Base-by-base conservation (phyloP, 2,113 vertebrate species). In the Polypterus senegalus region DNA sequence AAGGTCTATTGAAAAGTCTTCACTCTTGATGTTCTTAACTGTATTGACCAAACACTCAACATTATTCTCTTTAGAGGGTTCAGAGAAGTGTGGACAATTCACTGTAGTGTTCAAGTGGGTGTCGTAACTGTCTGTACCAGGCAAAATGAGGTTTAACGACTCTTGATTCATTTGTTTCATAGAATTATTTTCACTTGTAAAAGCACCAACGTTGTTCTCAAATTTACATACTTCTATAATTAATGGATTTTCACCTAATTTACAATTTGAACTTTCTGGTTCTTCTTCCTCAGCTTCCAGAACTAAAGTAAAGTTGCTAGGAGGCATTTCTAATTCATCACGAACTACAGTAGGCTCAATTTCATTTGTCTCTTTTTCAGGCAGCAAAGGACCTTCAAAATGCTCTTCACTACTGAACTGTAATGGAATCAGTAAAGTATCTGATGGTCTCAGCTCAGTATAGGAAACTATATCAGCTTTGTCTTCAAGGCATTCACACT, bases 211-310 rank as follows among this genome's bases (percentile, higher is more conserved):
- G 9, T 6, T 3, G 4, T 61, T 53, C 47, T 27, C 52, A 47
- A 47, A 47, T 7, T 54, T 58, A 67, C 64, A 61, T 44, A 61
- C 9, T 62, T 49, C 61, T 46, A 54, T 48, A 27, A 27, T 27
- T 59, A 7, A 44, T 5, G 56, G 1, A 68, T 61, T 66, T 5
- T 78, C 78, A 65, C 59, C 73, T 48, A 66, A 9, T 10, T 54
- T 47, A 62, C 27, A 45, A 51, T 27, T 45, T 61, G 48, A 4
- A 55, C 6, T 11, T 49, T 81, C 79, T 3, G 46, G 48, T 65
- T 87, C 86, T 64, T 76, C 79, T 61, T 89, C 90, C 54, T 93
- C 91, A 66, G 86, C 74, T 74, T 97, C 92, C 73, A 95, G 67
- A 70, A 94, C 84, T 64, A 97, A 85, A n/a, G 86, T 88, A 76